Evolutionary conservation across 2,797 vertebrate species (phyloP).

Genomic region (Acipenser oxyrinchus): DNA sequence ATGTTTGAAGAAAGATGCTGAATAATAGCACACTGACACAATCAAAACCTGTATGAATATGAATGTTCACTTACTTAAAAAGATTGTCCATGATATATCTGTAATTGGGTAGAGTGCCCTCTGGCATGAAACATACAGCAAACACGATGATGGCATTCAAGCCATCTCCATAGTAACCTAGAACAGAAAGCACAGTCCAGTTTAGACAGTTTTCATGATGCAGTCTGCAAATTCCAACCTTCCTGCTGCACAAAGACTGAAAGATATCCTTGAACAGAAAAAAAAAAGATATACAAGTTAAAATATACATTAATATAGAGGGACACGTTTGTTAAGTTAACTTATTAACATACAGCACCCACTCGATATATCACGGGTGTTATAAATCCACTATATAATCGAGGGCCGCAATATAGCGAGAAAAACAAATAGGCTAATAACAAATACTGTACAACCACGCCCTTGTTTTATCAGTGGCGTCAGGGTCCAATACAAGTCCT

Average conservation of each 20-base stretch:
- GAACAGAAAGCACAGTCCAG: slow-evolving; percentile 25
- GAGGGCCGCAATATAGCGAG: no score
- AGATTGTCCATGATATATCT: slow-evolving; percentile 99
- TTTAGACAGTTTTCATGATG: slow-evolving; percentile 5
- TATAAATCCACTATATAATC: no score
- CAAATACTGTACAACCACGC: no score
- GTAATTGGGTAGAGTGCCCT: slow-evolving; percentile 93
- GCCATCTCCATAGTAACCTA: slow-evolving; percentile 97
- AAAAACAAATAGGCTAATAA: no score
- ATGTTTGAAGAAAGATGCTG: neutral
- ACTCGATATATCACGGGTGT: no score
- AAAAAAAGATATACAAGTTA: neutral
- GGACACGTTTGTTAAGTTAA: neutral
- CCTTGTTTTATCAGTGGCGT: no score
- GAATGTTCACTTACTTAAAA: slow-evolving; percentile 79
- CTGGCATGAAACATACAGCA: slow-evolving; percentile 97
- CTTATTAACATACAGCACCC: neutral
- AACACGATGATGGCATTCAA: slow-evolving; percentile 97
- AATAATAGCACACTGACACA: neutral
- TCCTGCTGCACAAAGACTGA: neutral
- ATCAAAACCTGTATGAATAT: slow-evolving; percentile 5
- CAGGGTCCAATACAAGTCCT: no score
- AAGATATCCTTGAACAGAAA: neutral
- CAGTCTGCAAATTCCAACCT: neutral
- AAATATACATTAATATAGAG: neutral